Conservation (phyloP, 2,113 vertebrate species). For the Chloropsis hardwickii region DNA sequence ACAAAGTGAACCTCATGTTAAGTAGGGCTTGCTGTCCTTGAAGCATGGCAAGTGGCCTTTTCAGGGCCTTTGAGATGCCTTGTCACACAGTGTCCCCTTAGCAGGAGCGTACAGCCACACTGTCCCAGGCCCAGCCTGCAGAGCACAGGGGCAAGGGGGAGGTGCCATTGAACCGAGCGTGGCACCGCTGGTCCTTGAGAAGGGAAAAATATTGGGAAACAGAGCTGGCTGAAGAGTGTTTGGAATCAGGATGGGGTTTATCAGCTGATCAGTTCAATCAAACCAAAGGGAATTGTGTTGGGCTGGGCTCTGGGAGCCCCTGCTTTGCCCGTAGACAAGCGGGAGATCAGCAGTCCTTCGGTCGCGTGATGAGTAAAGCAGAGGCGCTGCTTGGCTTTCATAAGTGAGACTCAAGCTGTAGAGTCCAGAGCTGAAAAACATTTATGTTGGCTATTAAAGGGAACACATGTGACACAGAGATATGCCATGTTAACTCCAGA, state of each 20-base stretch:
- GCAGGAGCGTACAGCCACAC: fast-evolving
- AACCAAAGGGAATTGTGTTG: not conserved
- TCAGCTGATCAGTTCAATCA: fast-evolving
- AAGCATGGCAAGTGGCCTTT: not conserved
- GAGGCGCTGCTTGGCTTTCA: not conserved
- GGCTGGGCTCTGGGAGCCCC: not conserved
- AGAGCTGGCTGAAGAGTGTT: not conserved
- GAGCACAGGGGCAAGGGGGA: not conserved
- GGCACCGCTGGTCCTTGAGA: not conserved
- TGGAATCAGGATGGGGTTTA: not conserved
- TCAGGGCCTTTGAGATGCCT: not conserved
- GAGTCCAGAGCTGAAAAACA: constrained; percentile 36
- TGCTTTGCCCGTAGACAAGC: not conserved
- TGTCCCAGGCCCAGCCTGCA: not conserved
- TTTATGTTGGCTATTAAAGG: constrained; percentile 46
- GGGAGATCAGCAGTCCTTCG: not conserved
- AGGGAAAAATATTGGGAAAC: not conserved
- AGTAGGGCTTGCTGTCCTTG: not conserved
- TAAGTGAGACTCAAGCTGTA: constrained; percentile 6
- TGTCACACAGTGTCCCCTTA: not conserved
- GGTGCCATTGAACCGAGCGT: fast-evolving
- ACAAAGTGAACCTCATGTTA: not conserved
- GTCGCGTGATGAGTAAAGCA: not conserved
- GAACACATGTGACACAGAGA: constrained; percentile 8
- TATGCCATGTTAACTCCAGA: not conserved